Evolutionary conservation across 2,888 invertebrate species (phyloP), one percentile per base, ranked within the genome.

Genomic region (Aspidapion aeneum): DNA sequence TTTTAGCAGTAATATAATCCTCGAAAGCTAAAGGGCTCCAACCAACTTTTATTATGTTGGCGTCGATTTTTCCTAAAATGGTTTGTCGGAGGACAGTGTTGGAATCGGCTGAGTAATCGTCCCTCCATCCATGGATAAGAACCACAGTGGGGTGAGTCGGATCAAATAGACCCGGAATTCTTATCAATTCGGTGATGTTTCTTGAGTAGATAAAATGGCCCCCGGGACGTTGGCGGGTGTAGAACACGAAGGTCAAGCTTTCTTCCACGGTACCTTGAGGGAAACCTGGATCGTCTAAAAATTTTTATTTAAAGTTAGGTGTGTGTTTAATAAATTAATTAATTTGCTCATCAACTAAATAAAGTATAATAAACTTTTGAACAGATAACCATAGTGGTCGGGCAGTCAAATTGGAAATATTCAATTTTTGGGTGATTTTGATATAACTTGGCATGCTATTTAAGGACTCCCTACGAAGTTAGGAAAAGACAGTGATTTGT

Each of bases 61-160:
- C 65, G 49, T 67, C 55, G 7, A 16, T 19, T 57, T 65, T 63
- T 2, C 52, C 48, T n/a, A 67, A 61, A 60, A 67, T 50, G 18
- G 67, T 61, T n/a, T 63, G 18, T 58, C 61, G 9, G 7, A 67
- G 51, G 18, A 49, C 61, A 55, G 62, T 65, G 55, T 65, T 67
- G 21, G 63, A 65, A 22, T 59, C 63, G 3, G 67, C 63, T 55
- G 35, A 57, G 56, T 49, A 65, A 18, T 55, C 48, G 52, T 65
- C 67, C 48, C 61, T 17, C 61, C 62, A 67, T 12, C 67, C 67
- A 55, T 67, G 65, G 7, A 63, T 56, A 20, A 67, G 50, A 18
- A 65, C 51, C 9, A 65, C 52, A 2, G 65, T 67, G 3, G 67
- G 60, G 16, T 57, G 21, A n/a, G 18, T 18, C 19, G 60, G 55